Evolutionary conservation across 2,888 invertebrate species (phyloP), one percentile per base, ranked within the genome.

Genomic region (Himalopsyche kuldschensis): DNA sequence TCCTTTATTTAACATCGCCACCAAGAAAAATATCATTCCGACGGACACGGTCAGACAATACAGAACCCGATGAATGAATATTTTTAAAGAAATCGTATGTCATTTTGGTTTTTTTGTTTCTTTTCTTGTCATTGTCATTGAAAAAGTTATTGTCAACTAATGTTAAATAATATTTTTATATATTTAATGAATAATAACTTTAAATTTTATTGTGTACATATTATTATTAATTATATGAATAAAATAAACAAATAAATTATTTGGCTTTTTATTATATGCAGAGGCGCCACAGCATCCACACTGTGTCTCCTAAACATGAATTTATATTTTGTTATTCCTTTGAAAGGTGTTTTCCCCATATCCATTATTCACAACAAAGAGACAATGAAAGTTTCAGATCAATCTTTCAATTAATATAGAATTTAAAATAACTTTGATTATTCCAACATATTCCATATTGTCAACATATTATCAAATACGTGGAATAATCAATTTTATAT

Each of bases 151-250:
- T 76, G 55, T 80, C 79, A 79, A 84, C 84, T 86, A 81, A 86
- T 84, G 55, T 80, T 82, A 82, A 84, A 82, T 83, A 84, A 84
- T 86, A 85, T 86, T 86, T 85, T 85, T 86, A 82, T 83, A 82
- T 85, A 85, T 85, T 81, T 82, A 81, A 75, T 85, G 85, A 85
- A 84, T 81, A 85, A 84, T 81, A 79, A 85, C 75, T 82, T 41
- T 82, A 84, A 84, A 75, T 75, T 84, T 79, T 86, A 86, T 83
- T 85, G 82, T 86, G 84, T 83, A 86, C 78, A 85, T 84, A 83
- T 85, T 84, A 81, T 83, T 84, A 83, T 77, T 82, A 83, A 85
- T 79, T 79, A 80, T 82, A 82, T 84, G 17, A 84, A 83, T 83
- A 86, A 87, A 83, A 87, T 84, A 80, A 78, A 80, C 80, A 80